phyloP scores from a whole-genome alignment of 2,888 invertebrate species.

The Luperina nickerlii region DNA sequence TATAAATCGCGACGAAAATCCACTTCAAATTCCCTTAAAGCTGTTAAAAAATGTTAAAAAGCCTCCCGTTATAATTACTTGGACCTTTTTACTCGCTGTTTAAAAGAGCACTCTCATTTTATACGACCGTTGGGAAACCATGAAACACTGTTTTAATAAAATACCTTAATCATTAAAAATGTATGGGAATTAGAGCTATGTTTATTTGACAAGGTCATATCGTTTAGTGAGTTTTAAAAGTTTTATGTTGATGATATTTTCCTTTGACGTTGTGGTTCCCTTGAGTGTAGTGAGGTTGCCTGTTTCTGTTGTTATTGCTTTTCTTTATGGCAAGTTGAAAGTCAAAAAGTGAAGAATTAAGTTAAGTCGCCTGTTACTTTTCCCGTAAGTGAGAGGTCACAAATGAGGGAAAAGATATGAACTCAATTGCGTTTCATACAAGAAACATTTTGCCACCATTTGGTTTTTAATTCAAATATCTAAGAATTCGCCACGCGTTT shows the following conservation, averaged over 20 bases:
- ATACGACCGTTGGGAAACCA: conserved; percentile 66
- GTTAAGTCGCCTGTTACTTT: conserved; percentile 6
- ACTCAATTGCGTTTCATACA: neutral
- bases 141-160: conserved; percentile 66
- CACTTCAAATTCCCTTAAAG: conserved; percentile 66
- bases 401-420: neutral
- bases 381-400: neutral
- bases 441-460: neutral
- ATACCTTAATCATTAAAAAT: conserved; percentile 68
- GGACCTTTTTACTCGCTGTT: conserved; percentile 70
- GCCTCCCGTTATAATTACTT: conserved; percentile 70
- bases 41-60: conserved; percentile 72
- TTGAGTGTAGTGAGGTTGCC: conserved; percentile 34
- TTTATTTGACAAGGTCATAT: conserved; percentile 52
- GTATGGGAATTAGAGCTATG: conserved; percentile 48
- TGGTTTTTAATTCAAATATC: neutral
- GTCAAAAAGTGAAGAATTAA: conserved; percentile 15
- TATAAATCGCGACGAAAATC: conserved; percentile 66
- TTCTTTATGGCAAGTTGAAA: conserved; percentile 22
- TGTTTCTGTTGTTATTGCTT: conserved; percentile 36
- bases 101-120: conserved; percentile 67
- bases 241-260: conserved; percentile 58
- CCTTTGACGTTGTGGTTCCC: conserved; percentile 37
- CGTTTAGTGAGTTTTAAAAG: conserved; percentile 56
- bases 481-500: neutral